phyloP scores from a whole-genome alignment of 2,888 invertebrate species.

The Scrobipalpa costella region DNA sequence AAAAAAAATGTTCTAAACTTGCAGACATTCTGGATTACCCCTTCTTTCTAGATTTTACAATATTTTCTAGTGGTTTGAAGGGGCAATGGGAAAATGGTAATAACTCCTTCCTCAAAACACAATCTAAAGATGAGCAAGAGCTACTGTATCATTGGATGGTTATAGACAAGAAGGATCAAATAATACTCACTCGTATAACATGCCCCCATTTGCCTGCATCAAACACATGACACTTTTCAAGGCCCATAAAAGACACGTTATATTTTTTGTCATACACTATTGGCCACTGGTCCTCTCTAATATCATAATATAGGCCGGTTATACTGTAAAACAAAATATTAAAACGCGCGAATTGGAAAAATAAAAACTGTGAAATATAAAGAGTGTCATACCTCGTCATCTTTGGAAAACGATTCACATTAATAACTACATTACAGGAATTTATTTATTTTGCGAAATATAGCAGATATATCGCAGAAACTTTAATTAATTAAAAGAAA shows the following conservation, averaged over 20 bases:
- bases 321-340: constrained; percentile 10
- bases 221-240: constrained; percentile 93
- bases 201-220: constrained; percentile 94
- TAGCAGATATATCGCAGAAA: not conserved
- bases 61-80: not conserved
- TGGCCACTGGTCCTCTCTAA: constrained; percentile 84
- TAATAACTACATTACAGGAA: not conserved
- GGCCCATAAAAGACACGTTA: constrained; percentile 89
- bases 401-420: not conserved
- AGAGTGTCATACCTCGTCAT: not conserved
- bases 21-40: not conserved
- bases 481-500: not conserved
- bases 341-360: not conserved
- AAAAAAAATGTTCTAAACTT: too few species aligned
- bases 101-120: too few species aligned
- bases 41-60: too few species aligned
- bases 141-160: not conserved
- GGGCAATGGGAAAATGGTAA: too few species aligned
- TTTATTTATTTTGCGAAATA: not conserved
- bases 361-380: not conserved
- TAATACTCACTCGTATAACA: constrained; percentile 82
- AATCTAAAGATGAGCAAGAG: too few species aligned
- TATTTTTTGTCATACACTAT: constrained; percentile 90
- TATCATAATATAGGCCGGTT: constrained; percentile 76
- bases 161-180: not conserved